A percentile compares a stretch with the other conserved stretches of the same genome.
Conservation (phyloP, 1,140 invertebrate species). For the Cydia amplana region DNA sequence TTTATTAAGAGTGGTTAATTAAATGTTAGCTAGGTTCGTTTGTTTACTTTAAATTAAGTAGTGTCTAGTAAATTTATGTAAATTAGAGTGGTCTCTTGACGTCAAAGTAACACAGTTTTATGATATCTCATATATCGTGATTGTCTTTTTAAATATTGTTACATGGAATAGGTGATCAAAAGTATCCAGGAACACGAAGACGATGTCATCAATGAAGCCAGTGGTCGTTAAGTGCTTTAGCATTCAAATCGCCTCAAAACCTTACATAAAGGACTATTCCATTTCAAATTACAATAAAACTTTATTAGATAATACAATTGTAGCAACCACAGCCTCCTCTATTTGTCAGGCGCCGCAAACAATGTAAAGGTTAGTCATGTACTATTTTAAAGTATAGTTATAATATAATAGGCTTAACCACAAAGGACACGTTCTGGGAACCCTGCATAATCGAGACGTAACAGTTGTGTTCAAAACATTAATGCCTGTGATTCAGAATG, state of each 20-base stretch:
- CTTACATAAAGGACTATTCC: neutral
- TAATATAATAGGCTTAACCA: slow-evolving; percentile 24
- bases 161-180: neutral
- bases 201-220: neutral
- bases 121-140: no score
- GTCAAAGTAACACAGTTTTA: neutral
- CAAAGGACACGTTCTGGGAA: slow-evolving; percentile 27
- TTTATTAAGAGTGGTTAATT: neutral
- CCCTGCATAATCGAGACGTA: slow-evolving; percentile 25
- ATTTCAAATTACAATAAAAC: slow-evolving; percentile 17
- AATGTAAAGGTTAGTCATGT: slow-evolving; percentile 24
- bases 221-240: neutral
- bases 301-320: slow-evolving; percentile 6
- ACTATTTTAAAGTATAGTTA: slow-evolving; percentile 22
- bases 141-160: no score
- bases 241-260: neutral
- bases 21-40: neutral
- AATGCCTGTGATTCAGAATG: slow-evolving; percentile 26
- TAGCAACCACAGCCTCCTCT: slow-evolving; percentile 12
- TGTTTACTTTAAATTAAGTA: neutral
- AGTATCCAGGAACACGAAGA: neutral
- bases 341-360: neutral
- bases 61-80: neutral
- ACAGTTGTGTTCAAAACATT: slow-evolving; percentile 29
- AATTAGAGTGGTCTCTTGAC: neutral